phyloP scores from a whole-genome alignment of 2,888 invertebrate genomes.

The Drosophila prostipennis region DNA sequence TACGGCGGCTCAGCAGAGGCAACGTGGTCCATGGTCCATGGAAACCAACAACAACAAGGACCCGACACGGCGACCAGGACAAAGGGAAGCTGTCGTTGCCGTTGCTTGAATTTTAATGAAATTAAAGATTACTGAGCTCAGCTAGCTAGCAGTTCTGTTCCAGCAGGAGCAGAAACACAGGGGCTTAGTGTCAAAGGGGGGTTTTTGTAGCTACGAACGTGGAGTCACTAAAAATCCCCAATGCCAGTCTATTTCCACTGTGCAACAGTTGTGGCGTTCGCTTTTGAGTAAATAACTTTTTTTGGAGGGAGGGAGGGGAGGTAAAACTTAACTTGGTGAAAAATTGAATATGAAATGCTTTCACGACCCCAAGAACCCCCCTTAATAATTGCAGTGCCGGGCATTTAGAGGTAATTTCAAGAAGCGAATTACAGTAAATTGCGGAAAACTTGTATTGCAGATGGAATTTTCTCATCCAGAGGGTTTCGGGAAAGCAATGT shows the following conservation, averaged over 20 bases:
- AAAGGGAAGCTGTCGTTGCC: conserved; percentile 47
- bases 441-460: neutral
- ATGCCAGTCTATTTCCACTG: neutral
- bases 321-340: neutral
- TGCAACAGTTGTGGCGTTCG: conserved; percentile 4
- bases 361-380: neutral
- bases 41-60: conserved; percentile 1
- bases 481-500: neutral
- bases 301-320: no score
- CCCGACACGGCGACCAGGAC: conserved; percentile 24
- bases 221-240: neutral
- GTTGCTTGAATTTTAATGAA: conserved; percentile 69
- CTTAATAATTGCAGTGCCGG: neutral
- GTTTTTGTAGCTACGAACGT: neutral
- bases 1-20: conserved; percentile 47
- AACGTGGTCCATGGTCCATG: neutral
- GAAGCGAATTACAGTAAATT: neutral
- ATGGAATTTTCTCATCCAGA: neutral
- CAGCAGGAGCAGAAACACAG: conserved; percentile 6
- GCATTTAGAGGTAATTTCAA: neutral
- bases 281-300: neutral
- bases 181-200: conserved; percentile 12
- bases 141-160: conserved; percentile 27
- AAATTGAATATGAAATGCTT: conserved; percentile 8
- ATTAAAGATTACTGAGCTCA: conserved; percentile 71